Base-by-base conservation (phyloP, 2,888 invertebrate species). In the Mythimna impura region DNA sequence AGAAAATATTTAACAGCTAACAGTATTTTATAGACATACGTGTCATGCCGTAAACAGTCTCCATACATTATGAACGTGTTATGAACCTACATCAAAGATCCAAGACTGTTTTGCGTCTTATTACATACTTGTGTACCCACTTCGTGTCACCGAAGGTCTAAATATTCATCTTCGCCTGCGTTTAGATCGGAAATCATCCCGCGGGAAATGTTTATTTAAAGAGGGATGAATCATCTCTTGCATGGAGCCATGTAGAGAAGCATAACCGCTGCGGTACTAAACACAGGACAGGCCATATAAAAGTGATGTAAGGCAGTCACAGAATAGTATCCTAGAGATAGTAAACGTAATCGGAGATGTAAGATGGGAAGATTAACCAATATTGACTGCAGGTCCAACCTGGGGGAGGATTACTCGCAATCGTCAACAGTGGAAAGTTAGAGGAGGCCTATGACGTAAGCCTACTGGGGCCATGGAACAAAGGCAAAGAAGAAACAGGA, bases 31-130 rank as follows among this genome's bases (percentile, higher is more conserved):
- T 60, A 30, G 69, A 12, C 43, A 50, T 36, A 36, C 36, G 66
- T 47, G 47, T 0, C 36, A 63, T 36, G 61, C 68, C 61, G 67
- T 78, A 67, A 69, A 78, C 57, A 58, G 57, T 36, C 20, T 55
- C 2, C n/a, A 47, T 50, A 62, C 12, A 67, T 36, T 47, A 25
- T 25, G 60, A 25, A 55, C 8, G 17, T 40, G 61, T 36, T 47
- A 25, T 25, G 60, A 25, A 55, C 8, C n/a, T 40, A 61, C 20
- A 14, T 34, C 4, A n/a, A 62, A 22, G 30, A n/a, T 34, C 4
- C 25, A 62, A 22, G 30, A n/a, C 36, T 71, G 55, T 55, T 65
- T 62, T 55, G 17, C 55, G 9, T 64, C 52, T 68, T 67, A 67
- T 65, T 61, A 61, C 55, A 43, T 34, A 54, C 34, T 34, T n/a